Base-by-base conservation (phyloP, 2,113 vertebrate genomes). In the Aleadryas rufinucha region DNA sequence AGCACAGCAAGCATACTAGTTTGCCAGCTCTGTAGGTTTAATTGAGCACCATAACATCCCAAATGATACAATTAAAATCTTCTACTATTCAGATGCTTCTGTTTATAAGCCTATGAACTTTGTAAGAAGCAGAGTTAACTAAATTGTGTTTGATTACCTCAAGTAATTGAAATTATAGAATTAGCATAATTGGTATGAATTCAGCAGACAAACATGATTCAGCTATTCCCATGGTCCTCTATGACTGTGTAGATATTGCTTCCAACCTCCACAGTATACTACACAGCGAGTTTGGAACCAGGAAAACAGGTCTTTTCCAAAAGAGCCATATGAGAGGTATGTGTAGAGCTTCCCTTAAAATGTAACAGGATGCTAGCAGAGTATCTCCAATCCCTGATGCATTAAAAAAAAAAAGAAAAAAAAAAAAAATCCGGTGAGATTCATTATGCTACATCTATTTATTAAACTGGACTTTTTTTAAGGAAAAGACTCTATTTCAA, bases 111-210 rank as follows among this genome's bases (percentile, higher is more conserved):
- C 44, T 47, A 33, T 74, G 39, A 77, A 41, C n/a, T 65, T 87
- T 81, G n/a, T 74, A 66, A 59, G 59, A 78, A 77, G 33, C 16
- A 54, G 56, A 89, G 33, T 74, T 93, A 81, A 66, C 30, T 78
- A 63, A 87, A 89, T 86, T 90, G 37, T 74, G 47, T 95, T 87
- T 91, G 59, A 89, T 92, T 89, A 59, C 84, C 66, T 91, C 42
- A 70, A 89, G 57, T 81, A 87, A 87, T 78, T 74, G 26, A 84
- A 95, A 66, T 61, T 53, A 78, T 13, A 59, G 39, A 63, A 89
- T 89, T 92, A 84, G 20, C 26, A n/a, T 89, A 87, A 93, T 75
- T 75, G 35, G 26, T 87, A 52, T 75, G 44, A 61, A 57, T 78
- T 89, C 84, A 82, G 56, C 49, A 87, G 83, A 10, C 41, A 89